These are phyloP conservation scores for Cremastobaeus sp. DNA, from an alignment of 2,888 invertebrate genomes.

Conservation along the genomic window DNA sequence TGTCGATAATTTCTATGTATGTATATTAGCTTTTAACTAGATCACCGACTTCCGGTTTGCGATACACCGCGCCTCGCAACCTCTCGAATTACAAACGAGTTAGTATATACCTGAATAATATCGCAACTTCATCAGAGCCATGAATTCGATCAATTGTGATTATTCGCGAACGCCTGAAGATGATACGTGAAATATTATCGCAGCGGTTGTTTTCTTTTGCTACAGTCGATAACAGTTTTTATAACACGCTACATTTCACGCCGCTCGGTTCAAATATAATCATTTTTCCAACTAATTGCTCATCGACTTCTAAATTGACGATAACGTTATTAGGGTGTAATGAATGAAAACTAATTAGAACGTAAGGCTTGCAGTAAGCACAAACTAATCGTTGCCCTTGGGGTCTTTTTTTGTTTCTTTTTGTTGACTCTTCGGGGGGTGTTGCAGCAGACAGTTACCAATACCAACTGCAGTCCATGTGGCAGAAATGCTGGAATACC, in stretches of 20 bases:
- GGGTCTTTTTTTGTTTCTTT: conserved; percentile 64
- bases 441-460: conserved; percentile 94
- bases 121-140: conserved; percentile 56
- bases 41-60: conserved; percentile 60
- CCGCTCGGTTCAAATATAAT: too few species aligned
- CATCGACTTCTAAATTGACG: too few species aligned
- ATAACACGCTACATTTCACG: conserved; percentile 18
- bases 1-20: conserved; percentile 59
- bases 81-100: conserved; percentile 61
- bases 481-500: conserved; percentile 97
- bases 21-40: conserved; percentile 60
- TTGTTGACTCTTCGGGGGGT: conserved; percentile 73
- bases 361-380: conserved; percentile 44
- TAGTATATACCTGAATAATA: conserved; percentile 59
- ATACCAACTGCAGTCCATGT: conserved; percentile 95
- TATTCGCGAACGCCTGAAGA: conserved; percentile 51
- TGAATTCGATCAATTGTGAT: conserved; percentile 49
- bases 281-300: too few species aligned
- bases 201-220: conserved; percentile 41
- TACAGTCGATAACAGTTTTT: too few species aligned
- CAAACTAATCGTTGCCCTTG: conserved; percentile 51
- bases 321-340: too few species aligned
- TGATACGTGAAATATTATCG: conserved; percentile 51
- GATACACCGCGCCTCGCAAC: conserved; percentile 55
- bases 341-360: too few species aligned